Percentiles rank a stretch among this genome's conserved stretches.
phyloP scores from a whole-genome alignment of 2,888 invertebrate genomes.

The Dione juno region DNA sequence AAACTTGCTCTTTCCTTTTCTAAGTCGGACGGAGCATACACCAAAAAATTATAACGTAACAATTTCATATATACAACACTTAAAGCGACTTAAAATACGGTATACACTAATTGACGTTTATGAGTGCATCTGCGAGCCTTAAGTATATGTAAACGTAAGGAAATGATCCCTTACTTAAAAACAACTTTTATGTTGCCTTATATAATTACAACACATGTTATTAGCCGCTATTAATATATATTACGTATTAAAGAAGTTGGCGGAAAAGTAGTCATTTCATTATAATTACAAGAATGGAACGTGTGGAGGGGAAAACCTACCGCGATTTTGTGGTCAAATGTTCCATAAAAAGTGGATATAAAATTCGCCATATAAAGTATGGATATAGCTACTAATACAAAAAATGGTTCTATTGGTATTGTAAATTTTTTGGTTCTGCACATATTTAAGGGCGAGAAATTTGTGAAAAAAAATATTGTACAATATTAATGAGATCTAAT shows the following conservation, averaged over 20 bases:
- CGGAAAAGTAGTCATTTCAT: conserved; percentile 4
- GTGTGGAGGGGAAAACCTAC: conserved; percentile 16
- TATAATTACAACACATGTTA: neutral
- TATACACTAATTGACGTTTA: neutral
- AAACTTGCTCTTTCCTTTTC: too few relatives aligned
- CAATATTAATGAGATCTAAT: too few relatives aligned
- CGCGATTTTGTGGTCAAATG: conserved; percentile 14
- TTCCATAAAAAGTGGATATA: neutral
- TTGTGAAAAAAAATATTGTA: too few relatives aligned
- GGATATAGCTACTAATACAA: neutral
- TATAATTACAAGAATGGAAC: neutral
- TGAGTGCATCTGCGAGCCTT: neutral
- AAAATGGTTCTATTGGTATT: neutral
- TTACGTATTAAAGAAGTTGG: neutral
- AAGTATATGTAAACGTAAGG: too few relatives aligned
- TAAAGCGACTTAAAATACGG: too few relatives aligned
- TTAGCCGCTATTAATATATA: conserved; percentile 3
- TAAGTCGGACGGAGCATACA: too few relatives aligned
- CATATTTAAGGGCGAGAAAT: too few relatives aligned
- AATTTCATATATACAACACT: too few relatives aligned
- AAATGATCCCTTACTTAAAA: neutral
- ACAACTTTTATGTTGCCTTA: neutral
- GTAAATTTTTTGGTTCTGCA: neutral
- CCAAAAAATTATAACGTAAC: too few relatives aligned
- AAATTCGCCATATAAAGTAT: neutral